Base-by-base conservation (phyloP, 2,113 vertebrate species). In the Electrona antarctica region DNA sequence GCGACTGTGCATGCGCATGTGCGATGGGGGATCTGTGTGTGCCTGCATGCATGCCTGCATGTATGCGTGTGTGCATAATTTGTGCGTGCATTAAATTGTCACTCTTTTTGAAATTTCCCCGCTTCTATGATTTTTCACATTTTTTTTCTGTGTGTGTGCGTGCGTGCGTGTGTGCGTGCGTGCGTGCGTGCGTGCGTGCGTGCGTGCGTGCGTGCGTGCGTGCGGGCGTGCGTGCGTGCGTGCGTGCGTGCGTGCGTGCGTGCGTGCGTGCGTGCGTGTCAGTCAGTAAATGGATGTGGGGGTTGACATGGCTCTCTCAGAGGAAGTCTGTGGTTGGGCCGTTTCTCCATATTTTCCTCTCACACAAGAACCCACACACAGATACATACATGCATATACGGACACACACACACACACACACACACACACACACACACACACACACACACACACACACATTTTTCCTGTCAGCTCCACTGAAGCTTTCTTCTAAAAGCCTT, bases 281-380 rank as follows among this genome's bases (percentile, higher is more conserved):
- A 70, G 67, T 21, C 41, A 70, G 76, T 66, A 76, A 86, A 79
- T 90, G 91, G 87, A 88, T 84, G 92, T 93, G 84, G 89, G 70
- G 89, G 87, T 90, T 95, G 95, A 91, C 94, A 77, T 87, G 89
- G 86, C 81, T 87, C 85, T 89, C 90, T 93, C 91, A 94, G 93
- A 97, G 96, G 96, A 97, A 96, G 94, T 93, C 77, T 92, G 96
- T 95, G 96, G 96, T 96, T 90, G 92, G 95, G 93, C 93, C 84
- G 93, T 95, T 95, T 94, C 90, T 95, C 92, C 90, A 89, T 89
- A 93, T 93, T 82, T 91, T 92, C 92, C 91, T 90, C 85, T 58
- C 58, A 77, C 78, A 50, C 82, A 66, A 85, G 65, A 78, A 73
- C 87, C 64, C 82, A 76, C 77, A 81, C 67, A 29, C 21, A 47